A percentile compares a stretch with the other conserved stretches of the same genome.
Evolutionary conservation across 2,888 invertebrate species (phyloP).

Genomic region (Busseola fusca): DNA sequence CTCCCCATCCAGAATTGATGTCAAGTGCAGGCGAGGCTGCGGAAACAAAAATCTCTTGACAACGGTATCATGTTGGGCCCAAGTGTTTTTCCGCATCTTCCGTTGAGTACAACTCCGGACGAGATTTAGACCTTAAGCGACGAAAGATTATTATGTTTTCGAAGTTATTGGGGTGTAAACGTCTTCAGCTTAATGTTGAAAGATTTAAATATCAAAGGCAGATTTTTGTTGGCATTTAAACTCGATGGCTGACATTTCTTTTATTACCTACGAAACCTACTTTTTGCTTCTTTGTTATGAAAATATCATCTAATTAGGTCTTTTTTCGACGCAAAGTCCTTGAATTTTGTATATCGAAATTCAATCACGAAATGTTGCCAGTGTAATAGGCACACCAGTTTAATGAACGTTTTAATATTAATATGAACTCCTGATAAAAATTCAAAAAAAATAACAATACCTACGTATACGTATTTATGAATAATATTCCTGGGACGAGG

Average conservation of each 20-base stretch:
- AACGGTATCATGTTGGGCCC: constrained; percentile 60
- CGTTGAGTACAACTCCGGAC: constrained; percentile 30
- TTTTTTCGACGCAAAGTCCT: background rate
- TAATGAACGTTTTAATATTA: constrained; percentile 27
- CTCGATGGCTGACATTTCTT: constrained; percentile 18
- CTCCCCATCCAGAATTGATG: constrained; percentile 68
- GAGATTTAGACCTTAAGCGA: constrained; percentile 56
- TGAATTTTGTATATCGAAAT: constrained; percentile 7
- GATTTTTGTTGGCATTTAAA: constrained; percentile 34
- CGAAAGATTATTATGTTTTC: constrained; percentile 57
- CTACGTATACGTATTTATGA: constrained; percentile 34
- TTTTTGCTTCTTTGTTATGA: constrained; percentile 12
- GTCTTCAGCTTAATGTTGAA: constrained; percentile 38
- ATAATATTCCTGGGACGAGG: constrained; percentile 34
- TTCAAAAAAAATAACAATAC: constrained; percentile 41
- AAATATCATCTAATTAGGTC: constrained; percentile 16
- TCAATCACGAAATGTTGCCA: constrained; percentile 24
- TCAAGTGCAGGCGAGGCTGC: constrained; percentile 68
- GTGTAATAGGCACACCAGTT: constrained; percentile 24
- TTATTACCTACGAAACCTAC: constrained; percentile 7
- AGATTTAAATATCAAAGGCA: constrained; percentile 38
- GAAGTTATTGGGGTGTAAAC: constrained; percentile 53
- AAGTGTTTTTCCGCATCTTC: constrained; percentile 61
- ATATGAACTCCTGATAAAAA: constrained; percentile 35
- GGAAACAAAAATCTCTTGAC: constrained; percentile 66